Conservation (phyloP, 1,140 invertebrate species). For the Anadara kagoshimensis region DNA sequence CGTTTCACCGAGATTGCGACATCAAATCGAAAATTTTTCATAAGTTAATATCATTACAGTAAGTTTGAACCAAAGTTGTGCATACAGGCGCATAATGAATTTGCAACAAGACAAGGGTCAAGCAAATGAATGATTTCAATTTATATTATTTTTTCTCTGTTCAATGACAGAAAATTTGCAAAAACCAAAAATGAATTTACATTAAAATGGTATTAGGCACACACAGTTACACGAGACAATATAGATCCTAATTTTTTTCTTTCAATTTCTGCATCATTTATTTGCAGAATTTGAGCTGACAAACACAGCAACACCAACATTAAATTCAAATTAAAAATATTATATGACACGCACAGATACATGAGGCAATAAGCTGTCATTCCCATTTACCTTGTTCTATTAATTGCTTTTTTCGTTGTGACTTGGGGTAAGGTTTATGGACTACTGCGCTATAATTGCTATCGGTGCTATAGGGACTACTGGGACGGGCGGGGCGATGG, state of each 20-base stretch:
- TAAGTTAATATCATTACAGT: too few species aligned
- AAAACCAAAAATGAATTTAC: too few species aligned
- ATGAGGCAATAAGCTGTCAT: neutral
- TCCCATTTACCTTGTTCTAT: slow-evolving; percentile 61
- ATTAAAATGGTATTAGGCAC: too few species aligned
- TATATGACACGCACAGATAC: neutral
- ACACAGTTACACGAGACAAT: too few species aligned
- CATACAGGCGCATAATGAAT: too few species aligned
- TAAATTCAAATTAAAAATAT: neutral
- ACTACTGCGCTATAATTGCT: slow-evolving; percentile 73
- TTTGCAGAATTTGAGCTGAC: neutral
- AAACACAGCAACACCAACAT: neutral
- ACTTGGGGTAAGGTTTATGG: slow-evolving; percentile 71
- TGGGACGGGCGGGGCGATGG: slow-evolving; percentile 61
- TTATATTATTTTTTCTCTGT: too few species aligned
- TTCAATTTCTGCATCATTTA: neutral
- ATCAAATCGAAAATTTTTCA: too few species aligned
- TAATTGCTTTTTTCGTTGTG: slow-evolving; percentile 73
- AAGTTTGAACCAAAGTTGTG: too few species aligned
- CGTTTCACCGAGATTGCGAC: too few species aligned
- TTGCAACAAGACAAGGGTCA: too few species aligned
- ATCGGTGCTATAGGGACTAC: slow-evolving; percentile 75
- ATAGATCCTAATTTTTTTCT: neutral
- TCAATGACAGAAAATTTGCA: too few species aligned
- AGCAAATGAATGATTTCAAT: too few species aligned